Evolutionary conservation across 2,797 vertebrate species (phyloP).

Genomic region (Melanotaenia boesemani): DNA sequence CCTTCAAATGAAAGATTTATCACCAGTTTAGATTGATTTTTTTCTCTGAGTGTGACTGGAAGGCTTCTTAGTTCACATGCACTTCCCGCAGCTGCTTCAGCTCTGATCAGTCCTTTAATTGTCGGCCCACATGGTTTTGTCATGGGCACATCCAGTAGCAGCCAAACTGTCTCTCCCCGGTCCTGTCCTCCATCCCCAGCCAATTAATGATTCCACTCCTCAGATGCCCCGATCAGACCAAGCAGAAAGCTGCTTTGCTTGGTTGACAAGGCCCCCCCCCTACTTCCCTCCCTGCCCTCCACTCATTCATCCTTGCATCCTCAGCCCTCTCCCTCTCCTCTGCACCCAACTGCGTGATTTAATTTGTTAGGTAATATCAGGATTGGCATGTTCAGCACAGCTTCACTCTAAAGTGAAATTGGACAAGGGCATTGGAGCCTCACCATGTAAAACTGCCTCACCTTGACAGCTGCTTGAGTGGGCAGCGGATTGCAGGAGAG

Average conservation of each 20-base stretch:
- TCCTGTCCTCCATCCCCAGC: slow-evolving; percentile 63
- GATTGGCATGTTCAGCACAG: slow-evolving; percentile 86
- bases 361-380: slow-evolving; percentile 89
- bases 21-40: neutral
- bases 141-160: slow-evolving; percentile 43
- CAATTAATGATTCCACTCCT: slow-evolving; percentile 78
- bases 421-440: slow-evolving; percentile 87
- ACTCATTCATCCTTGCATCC: slow-evolving; percentile 55
- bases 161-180: slow-evolving; percentile 41
- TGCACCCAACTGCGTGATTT: slow-evolving; percentile 80
- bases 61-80: slow-evolving; percentile 13
- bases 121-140: slow-evolving; percentile 51
- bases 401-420: slow-evolving; percentile 88
- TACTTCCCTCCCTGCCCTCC: slow-evolving; percentile 6
- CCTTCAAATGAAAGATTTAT: neutral
- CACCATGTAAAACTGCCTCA: slow-evolving; percentile 84
- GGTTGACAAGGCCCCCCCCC: slow-evolving; percentile 62
- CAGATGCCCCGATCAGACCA: slow-evolving; percentile 72
- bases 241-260: slow-evolving; percentile 59
- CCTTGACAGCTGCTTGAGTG: slow-evolving; percentile 87
- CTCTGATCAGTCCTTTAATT: slow-evolving; percentile 59
- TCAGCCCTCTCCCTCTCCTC: slow-evolving; percentile 62
- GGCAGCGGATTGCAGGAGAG: slow-evolving; percentile 73
- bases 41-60: slow-evolving; percentile 7
- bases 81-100: slow-evolving; percentile 38